Conservation (phyloP, 2,888 invertebrate genomes). For the Neoscelio sp. region DNA sequence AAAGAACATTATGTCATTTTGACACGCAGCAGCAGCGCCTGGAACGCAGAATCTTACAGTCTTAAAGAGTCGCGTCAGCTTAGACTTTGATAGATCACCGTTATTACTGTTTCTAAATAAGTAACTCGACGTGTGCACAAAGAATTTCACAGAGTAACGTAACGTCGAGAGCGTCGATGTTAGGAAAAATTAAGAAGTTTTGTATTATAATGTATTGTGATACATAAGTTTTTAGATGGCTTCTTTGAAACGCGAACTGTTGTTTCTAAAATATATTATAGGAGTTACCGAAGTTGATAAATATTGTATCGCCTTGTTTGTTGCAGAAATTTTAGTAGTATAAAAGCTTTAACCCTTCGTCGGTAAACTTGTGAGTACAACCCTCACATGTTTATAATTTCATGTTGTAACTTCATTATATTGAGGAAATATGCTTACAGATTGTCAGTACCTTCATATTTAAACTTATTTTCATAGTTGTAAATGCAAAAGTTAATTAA, state of each 20-base stretch:
- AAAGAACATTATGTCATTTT: conserved; percentile 62
- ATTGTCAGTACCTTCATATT: too few relatives aligned
- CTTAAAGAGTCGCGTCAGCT: conserved; percentile 35
- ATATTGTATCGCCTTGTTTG: conserved; percentile 38
- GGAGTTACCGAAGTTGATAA: conserved; percentile 48
- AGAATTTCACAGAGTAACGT: conserved; percentile 10
- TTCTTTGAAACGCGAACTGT: conserved; percentile 26
- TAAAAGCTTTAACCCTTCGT: too few relatives aligned
- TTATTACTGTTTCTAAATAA: conserved; percentile 45
- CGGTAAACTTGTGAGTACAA: too few relatives aligned
- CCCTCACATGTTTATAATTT: too few relatives aligned
- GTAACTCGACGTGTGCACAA: conserved; percentile 23
- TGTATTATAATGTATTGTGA: conserved; percentile 28
- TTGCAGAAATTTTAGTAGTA: conserved; percentile 17
- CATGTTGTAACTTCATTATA: too few relatives aligned
- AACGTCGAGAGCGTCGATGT: conserved; percentile 4
- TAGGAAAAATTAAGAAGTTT: conserved; percentile 32
- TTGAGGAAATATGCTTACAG: too few relatives aligned
- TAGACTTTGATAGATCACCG: conserved; percentile 55
- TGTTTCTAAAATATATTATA: conserved; percentile 39
- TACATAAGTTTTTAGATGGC: conserved; percentile 26
- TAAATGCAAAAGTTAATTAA: too few relatives aligned
- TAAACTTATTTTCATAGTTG: too few relatives aligned
- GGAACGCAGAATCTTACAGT: conserved; percentile 35
- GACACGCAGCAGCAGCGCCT: conserved; percentile 43